phyloP scores from a whole-genome alignment of 2,797 vertebrate genomes.

The Hyperoplus immaculatus region DNA sequence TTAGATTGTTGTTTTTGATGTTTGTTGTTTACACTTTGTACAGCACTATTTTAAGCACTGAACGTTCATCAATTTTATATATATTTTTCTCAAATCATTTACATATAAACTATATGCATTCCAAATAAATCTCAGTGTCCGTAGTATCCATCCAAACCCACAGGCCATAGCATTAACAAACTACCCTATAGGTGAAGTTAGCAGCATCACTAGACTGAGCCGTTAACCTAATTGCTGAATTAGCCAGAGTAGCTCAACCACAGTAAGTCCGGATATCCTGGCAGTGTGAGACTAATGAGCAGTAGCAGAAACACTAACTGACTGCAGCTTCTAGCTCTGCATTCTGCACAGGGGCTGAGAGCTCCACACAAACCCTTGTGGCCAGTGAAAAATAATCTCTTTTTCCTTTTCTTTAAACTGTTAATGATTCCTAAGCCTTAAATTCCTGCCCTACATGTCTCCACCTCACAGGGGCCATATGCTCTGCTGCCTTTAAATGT shows the following conservation, averaged over 20 bases:
- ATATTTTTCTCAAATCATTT: too few species aligned
- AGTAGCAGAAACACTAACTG: conserved; percentile 28
- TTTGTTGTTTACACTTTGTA: not conserved
- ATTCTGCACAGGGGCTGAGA: not conserved
- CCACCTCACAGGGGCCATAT: conserved; percentile 63
- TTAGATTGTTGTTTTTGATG: not conserved
- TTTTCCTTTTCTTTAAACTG: conserved; percentile 71
- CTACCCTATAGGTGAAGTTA: conserved; percentile 6
- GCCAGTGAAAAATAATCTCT: conserved; percentile 70
- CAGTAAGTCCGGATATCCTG: conserved; percentile 10
- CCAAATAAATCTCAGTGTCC: not conserved
- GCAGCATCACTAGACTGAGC: conserved; percentile 15
- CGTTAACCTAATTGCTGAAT: conserved; percentile 46
- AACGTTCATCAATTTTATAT: too few species aligned
- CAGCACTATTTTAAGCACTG: too few species aligned
- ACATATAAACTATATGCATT: too few species aligned
- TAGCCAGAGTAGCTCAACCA: conserved; percentile 10
- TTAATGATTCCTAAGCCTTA: conserved; percentile 69
- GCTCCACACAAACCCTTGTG: not conserved
- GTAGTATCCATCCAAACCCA: not conserved
- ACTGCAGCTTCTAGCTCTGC: conserved; percentile 19
- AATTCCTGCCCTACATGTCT: conserved; percentile 40
- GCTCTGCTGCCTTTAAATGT: conserved; percentile 63
- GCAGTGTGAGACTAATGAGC: conserved; percentile 42
- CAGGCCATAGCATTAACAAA: not conserved